Base-by-base conservation (phyloP, 2,888 invertebrate species). In the Axea sp. region DNA sequence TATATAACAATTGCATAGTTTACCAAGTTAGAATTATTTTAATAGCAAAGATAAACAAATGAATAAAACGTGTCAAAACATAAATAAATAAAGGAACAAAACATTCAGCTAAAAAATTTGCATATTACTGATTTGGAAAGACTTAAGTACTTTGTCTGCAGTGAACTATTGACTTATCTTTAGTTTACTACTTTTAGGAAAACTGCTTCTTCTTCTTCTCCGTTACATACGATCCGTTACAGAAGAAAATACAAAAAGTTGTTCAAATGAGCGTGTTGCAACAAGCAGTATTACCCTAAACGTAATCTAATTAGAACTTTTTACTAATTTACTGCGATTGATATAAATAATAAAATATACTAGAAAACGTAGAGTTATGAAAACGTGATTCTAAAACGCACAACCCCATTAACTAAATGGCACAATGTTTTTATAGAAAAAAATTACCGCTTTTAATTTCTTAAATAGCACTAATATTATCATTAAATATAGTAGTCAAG, bases 181-280 rank as follows among this genome's bases (percentile, higher is more conserved):
- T 6, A 24, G 35, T 37, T 53, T n/a, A 60, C 62, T 55, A 47
- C 45, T 62, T 62, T 71, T 71, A 62, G 57, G 71, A 64, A 64
- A 71, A 45, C 69, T 39, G n/a, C 60, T 59, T 12, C 30, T 51
- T 12, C 60, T 59, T 12, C 30, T 51, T 12, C 69, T 47, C 71
- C 62, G 71, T 62, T 62, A 71, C 47, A 12, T 24, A 55, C 60
- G 49, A 7, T 62, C 71, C 71, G 71, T 71, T 71, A 71, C 31
- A 55, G 17, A 45, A 53, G 62, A 69, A 71, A 71, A 39, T 47
- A 62, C 12, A 71, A 69, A 69, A 71, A 71, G 71, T 71, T 71
- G 71, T 22, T 47, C 33, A 2, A 24, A 22, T 9, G 26, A 62
- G 47, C 55, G 22, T 33, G 19, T 12, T 17, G 47, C 17, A 55